Conservation (phyloP, 2,888 invertebrate genomes). For the Sarcophaga variegata region DNA sequence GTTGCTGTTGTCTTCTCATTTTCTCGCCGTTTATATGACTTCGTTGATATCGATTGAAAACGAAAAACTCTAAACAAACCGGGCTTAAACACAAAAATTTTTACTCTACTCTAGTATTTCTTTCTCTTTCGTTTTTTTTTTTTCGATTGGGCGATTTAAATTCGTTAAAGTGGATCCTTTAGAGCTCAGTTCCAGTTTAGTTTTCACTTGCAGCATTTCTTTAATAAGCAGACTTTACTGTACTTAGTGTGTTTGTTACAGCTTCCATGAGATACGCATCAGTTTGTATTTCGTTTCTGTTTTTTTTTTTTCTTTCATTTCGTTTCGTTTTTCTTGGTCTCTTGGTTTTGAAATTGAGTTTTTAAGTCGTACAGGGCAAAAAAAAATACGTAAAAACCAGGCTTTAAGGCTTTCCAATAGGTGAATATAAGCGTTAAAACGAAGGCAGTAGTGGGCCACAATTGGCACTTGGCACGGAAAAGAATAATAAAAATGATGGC, state of each 20-base stretch:
- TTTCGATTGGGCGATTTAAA: background rate
- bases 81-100: background rate
- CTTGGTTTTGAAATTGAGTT: slow-evolving; percentile 38
- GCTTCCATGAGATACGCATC: slow-evolving; percentile 47
- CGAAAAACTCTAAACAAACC: slow-evolving; percentile 10
- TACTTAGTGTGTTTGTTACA: slow-evolving; percentile 1
- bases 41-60: background rate
- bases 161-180: background rate
- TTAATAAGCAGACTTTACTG: background rate
- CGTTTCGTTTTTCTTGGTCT: background rate
- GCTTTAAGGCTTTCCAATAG: slow-evolving; percentile 46
- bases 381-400: slow-evolving; percentile 30
- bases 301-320: background rate
- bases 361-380: slow-evolving; percentile 22
- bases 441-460: background rate
- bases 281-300: background rate
- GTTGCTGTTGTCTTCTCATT: background rate
- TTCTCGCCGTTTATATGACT: background rate
- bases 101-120: background rate
- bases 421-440: slow-evolving; percentile 5
- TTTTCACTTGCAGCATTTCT: background rate
- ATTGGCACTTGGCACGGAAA: background rate
- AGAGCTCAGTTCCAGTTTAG: background rate
- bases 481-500: too few species aligned
- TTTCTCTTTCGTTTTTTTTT: background rate